Evolutionary conservation across 2,797 vertebrate species (phyloP), one percentile per base, ranked within the genome.

Genomic region (Lepidocolaptes lacrymiger): DNA sequence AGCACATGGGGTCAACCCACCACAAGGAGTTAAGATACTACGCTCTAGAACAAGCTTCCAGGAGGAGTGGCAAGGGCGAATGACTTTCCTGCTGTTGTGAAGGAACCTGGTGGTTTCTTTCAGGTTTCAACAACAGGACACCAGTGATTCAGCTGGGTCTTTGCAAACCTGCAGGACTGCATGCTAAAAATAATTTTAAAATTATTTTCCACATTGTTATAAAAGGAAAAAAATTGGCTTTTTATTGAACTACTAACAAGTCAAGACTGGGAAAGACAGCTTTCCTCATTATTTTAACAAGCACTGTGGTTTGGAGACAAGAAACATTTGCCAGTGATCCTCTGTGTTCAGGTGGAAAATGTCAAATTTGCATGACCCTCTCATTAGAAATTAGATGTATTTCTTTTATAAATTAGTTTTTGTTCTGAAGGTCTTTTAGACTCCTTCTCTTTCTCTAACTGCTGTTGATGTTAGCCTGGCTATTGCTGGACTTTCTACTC

Each of bases 281-380:
- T 49, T 93, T 83, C 19, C 56, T 27, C 15, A 23, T 61, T 77
- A 44, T 54, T 63, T 12, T 49, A 80, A 69, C 27, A 87, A 46
- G 17, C 9, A 23, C 3, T 67, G 32, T 28, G n/a, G 27, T 49
- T 78, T 92, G 44, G 27, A 66, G 74, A 52, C 37, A 81, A 75
- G 69, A 49, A 94, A 58, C 15, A 23, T 23, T 41, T 77, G 11
- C 10, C 39, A 68, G 18, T 39, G 54, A 69, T 64, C 19, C 22
- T 74, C 20, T 66, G 8, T 63, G n/a, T 36, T 82, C 44, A n/a
- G 21, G 37, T 56, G 32, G 28, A 18, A 72, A 89, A 81, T 7
- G 72, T 64, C 20, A 68, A 10, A 86, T 74, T 62, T 77, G 9
- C 1, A 1, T 2, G 4, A 46, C 12, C 0, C 1, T 71, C 20